A percentile compares a stretch with the other conserved stretches of the same genome.
phyloP scores from a whole-genome alignment of 2,888 invertebrate genomes.

The Arrhopalites spinosus region DNA sequence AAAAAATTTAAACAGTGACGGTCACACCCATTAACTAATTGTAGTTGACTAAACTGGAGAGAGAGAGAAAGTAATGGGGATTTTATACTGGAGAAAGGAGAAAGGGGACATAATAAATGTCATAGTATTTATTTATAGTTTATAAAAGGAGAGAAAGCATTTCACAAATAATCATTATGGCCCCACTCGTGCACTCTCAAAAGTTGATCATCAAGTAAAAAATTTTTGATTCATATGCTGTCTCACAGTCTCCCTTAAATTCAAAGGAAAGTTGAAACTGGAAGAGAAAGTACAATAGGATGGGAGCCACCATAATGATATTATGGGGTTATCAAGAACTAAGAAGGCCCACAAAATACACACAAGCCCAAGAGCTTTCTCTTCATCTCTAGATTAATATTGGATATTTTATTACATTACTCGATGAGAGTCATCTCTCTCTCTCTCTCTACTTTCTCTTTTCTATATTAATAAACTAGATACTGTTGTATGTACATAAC shows the following conservation, averaged over 20 bases:
- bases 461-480: too few relatives aligned
- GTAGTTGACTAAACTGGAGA: background rate
- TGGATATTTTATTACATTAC: constrained; percentile 3
- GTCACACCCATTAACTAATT: too few relatives aligned
- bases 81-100: background rate
- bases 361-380: background rate
- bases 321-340: background rate
- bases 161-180: background rate
- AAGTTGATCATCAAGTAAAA: background rate
- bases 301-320: background rate
- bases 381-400: constrained; percentile 4
- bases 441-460: background rate
- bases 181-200: too few relatives aligned
- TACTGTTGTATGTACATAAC: too few relatives aligned
- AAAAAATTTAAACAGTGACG: too few relatives aligned
- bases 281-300: background rate
- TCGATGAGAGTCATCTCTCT: background rate
- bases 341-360: background rate
- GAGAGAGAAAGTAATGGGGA: background rate
- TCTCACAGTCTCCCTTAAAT: background rate
- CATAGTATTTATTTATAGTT: background rate
- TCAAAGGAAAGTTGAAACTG: background rate
- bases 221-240: background rate
- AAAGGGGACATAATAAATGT: background rate
- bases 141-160: background rate